Base-by-base conservation (phyloP, 2,797 vertebrate species). In the Premnoplex brunnescens region DNA sequence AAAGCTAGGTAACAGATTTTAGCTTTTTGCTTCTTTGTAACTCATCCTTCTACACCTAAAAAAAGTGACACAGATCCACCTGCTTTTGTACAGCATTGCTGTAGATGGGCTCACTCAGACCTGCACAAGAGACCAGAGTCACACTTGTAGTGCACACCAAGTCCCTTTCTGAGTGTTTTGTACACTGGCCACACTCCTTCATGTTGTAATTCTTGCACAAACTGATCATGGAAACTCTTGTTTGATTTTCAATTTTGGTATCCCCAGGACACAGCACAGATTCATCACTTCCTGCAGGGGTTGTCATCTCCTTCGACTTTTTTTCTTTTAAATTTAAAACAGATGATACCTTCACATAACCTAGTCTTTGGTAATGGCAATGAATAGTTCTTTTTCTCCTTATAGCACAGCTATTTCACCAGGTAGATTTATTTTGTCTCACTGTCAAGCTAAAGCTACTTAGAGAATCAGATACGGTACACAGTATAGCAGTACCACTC, bases 101-200 rank as follows among this genome's bases (percentile, higher is more conserved):
- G 60, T 52, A 66, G 49, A 52, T 1, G 32, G 30, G 30, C 36
- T 82, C 63, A 19, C 41, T 46, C 71, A 55, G 69, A 73, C 46
- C 51, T 44, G 41, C 52, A 48, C 5, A 24, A 36, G 34, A 92
- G 30, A 34, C 24, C 58, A 56, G 24, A 69, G 52, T 52, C 39
- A 76, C 13, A 4, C 24, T 6, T 46, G 56, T 2, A 74, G 49
- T 0, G 0, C 58, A 32, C 39, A 80, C 8, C 12, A 24, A 51
- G 62, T 59, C 55, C 72, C 41, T 3, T 10, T 52, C 62, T 18
- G 14, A 66, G 12, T 66, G 27, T 59, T 91, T 2, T 88, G 43
- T 37, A 73, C 46, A 34, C 20, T 28, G 32, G 30, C 16, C 20
- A 8, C 60, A 66, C 49, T 66, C 60, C 60, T 59, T 67, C 56